A percentile compares a stretch with the other conserved stretches of the same genome.
phyloP scores from a whole-genome alignment of 2,113 vertebrate species.

The Condylura cristata region DNA sequence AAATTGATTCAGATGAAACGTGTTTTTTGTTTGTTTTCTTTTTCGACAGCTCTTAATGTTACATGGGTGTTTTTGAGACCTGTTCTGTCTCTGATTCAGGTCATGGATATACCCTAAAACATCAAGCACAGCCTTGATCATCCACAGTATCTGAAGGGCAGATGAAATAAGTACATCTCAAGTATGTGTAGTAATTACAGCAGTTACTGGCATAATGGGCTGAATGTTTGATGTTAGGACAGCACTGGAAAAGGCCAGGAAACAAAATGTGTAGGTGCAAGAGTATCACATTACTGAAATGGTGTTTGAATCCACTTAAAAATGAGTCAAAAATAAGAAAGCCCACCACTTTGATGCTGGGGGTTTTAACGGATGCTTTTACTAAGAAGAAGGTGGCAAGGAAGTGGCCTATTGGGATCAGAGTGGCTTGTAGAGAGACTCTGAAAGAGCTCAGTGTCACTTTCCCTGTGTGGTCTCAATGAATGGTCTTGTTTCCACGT shows the following conservation, averaged over 20 bases:
- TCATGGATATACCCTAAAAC: not conserved
- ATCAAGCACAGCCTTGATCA: not conserved
- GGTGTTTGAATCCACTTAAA: constrained; percentile 8
- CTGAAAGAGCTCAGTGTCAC: not conserved
- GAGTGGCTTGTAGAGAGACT: not conserved
- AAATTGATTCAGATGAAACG: not conserved
- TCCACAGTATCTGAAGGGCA: not conserved
- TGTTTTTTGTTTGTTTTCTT: not conserved
- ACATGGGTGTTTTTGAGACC: not conserved
- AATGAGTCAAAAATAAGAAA: not conserved
- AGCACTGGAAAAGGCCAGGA: not conserved
- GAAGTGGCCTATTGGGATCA: not conserved
- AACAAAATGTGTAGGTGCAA: not conserved
- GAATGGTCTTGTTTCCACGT: not conserved
- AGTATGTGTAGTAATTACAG: not conserved
- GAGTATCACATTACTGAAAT: not conserved
- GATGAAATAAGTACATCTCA: not conserved
- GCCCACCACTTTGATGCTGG: not conserved
- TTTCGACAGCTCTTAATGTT: not conserved
- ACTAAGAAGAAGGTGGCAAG: not conserved
- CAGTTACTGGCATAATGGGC: not conserved
- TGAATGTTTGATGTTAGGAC: not conserved
- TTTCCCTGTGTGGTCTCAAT: not conserved
- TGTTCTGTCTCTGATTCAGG: not conserved
- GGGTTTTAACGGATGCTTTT: not conserved